Conservation (phyloP, 2,888 invertebrate genomes). For the Azorinus chamasolen region DNA sequence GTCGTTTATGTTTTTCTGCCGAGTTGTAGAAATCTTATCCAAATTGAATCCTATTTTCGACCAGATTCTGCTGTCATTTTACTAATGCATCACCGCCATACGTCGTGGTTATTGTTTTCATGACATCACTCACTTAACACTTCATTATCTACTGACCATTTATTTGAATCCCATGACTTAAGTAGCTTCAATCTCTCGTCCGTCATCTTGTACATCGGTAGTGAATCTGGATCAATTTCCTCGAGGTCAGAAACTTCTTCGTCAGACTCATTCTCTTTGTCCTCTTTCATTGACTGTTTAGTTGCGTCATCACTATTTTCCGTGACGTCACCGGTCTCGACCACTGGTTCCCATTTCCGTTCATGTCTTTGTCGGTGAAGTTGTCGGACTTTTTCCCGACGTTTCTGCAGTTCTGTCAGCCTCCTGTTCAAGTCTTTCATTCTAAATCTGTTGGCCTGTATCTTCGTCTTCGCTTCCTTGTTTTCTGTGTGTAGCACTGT, state of each 20-base stretch:
- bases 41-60: too few species aligned
- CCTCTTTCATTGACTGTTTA: background rate
- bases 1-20: too few species aligned
- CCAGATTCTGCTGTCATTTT: too few species aligned
- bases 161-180: too few species aligned
- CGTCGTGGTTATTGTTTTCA: too few species aligned
- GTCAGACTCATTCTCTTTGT: background rate
- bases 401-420: slow-evolving; percentile 47
- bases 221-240: too few species aligned
- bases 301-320: background rate
- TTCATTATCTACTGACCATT: too few species aligned
- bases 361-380: background rate
- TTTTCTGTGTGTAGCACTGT: slow-evolving; percentile 77
- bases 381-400: slow-evolving; percentile 43
- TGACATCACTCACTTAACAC: too few species aligned
- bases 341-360: background rate
- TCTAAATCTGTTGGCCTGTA: slow-evolving; percentile 71
- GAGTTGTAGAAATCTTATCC: too few species aligned
- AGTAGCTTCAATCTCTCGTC: too few species aligned
- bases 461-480: slow-evolving; percentile 72
- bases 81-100: too few species aligned
- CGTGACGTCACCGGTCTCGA: background rate
- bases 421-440: slow-evolving; percentile 64
- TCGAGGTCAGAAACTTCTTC: background rate
- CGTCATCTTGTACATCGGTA: too few species aligned